phyloP scores from a whole-genome alignment of 1,140 invertebrate genomes.

The Hormaphis cornu region DNA sequence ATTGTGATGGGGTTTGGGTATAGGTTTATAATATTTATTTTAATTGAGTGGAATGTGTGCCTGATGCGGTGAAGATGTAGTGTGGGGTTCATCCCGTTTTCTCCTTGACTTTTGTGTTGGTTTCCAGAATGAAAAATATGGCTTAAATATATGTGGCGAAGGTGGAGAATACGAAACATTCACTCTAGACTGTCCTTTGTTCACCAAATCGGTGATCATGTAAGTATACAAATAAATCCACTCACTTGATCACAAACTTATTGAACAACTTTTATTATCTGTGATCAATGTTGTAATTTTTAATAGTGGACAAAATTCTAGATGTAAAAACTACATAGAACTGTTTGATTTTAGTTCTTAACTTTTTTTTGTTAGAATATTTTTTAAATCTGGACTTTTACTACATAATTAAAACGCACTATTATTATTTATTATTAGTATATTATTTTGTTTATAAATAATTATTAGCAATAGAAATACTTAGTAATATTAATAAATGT shows the following conservation, averaged over 20 bases:
- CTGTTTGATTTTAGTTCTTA: neutral
- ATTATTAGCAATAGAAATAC: no score
- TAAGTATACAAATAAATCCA: constrained; percentile 50
- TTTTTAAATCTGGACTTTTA: neutral
- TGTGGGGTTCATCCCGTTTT: constrained; percentile 26
- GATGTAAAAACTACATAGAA: constrained; percentile 17
- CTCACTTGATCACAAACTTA: constrained; percentile 32
- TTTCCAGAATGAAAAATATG: constrained; percentile 78
- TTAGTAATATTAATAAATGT: no score
- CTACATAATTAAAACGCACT: neutral
- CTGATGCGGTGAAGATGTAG: constrained; percentile 5
- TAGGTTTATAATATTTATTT: neutral
- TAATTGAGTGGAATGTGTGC: constrained; percentile 4
- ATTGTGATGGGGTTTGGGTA: neutral
- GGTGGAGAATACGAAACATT: constrained; percentile 99
- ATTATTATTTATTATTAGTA: neutral
- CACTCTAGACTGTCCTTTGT: constrained; percentile 92
- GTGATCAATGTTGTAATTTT: neutral
- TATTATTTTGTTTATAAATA: neutral
- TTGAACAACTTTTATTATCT: constrained; percentile 31
- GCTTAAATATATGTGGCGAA: constrained; percentile 95
- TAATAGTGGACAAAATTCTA: constrained; percentile 21
- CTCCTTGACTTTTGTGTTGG: constrained; percentile 35
- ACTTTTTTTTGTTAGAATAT: neutral
- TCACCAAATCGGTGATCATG: constrained; percentile 81